Base-by-base conservation (phyloP, 1,140 invertebrate genomes). In the Caenorhabditis brenneri region DNA sequence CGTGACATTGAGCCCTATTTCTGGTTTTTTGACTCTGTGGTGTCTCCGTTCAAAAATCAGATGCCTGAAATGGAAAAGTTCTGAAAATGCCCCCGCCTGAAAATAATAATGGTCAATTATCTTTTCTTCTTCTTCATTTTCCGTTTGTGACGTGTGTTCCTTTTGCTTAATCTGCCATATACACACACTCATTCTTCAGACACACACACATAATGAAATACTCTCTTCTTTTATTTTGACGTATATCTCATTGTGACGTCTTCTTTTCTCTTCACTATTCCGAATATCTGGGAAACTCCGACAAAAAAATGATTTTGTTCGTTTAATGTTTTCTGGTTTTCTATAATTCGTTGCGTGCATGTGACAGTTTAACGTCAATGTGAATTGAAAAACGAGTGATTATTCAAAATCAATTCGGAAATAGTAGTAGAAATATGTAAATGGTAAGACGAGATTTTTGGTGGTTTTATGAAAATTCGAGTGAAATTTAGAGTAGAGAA, bases 181-280 rank as follows among this genome's bases (percentile, higher is more conserved):
- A 60, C 31, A 31, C 27, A 55, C 22, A 24, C 27, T 27, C 7
- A n/a, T 15, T 16, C 3, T 6, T 15, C 19, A 10, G 12, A 33
- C 10, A 65, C 6, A 65, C 5, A 33, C 19, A 33, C 58, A 7
- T 31, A 65, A 33, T 33, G 22, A 16, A 36, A 2, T 29, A 29
- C 24, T 12, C 15, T 27, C 53, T 58, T 15, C 16, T 58, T 58
- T 15, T 58, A 58, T 65, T 65, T 36, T 74, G 65, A 74, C 65
- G 65, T 74, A 39, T 3, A 42, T 74, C n/a, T 15, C 36, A 46
- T 74, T 42, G 65, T 74, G 65, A 74, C 65, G 65, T 42, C 65
- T 74, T 74, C 36, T 42, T 42, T 42, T 42, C 39, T 42, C 39
- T 42, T 12, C 39, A 6, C 39, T 42, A 5, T n/a, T n/a, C n/a